Evolutionary conservation across 2,797 vertebrate species (phyloP), one percentile per base, ranked within the genome.

Genomic region (Hybognathus amarus): DNA sequence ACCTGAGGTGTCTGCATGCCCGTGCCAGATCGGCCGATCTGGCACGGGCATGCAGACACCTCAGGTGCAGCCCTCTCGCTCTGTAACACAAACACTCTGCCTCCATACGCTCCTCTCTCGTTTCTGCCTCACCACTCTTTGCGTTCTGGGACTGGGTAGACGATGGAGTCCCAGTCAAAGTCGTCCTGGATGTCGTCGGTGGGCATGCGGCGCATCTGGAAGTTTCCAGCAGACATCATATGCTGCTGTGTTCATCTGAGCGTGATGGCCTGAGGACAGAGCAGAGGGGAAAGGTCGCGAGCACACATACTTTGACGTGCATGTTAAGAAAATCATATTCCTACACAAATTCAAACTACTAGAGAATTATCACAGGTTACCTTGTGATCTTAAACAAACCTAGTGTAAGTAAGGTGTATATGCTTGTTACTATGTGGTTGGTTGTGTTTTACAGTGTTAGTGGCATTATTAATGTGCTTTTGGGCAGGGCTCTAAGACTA

Each of bases 151-250:
- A 85, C 45, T 86, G 87, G 86, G 90, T 93, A 97, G 91, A 97
- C 97, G 88, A 97, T 97, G 89, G 97, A 97, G 95, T 97, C 97
- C 97, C 97, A 97, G 91, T 97, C 96, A 89, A 97, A 97, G 86
- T 97, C 97, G 68, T 97, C 96, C 93, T 97, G 96, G 94, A 97
- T 97, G 91, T 97, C 97, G 52, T 97, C 97, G 18, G 96, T 92
- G 87, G 93, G 96, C 94, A 97, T 94, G 90, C 96, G 96, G 83
- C 96, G 95, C 94, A 97, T 97, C 92, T 94, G 96, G 94, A 97
- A 97, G 94, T 94, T 97, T 92, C 94, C 94, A 89, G 95, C 92
- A 84, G 96, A 93, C 92, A 97, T 96, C 96, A 97, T 96, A 93
- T 97, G 96, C 94, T 97, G 96, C 92, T 96, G 96, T n/a, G 94